These are phyloP conservation scores for Drosophila lacicola DNA, from an alignment of 2,888 invertebrate genomes.

Conservation along the genomic window DNA sequence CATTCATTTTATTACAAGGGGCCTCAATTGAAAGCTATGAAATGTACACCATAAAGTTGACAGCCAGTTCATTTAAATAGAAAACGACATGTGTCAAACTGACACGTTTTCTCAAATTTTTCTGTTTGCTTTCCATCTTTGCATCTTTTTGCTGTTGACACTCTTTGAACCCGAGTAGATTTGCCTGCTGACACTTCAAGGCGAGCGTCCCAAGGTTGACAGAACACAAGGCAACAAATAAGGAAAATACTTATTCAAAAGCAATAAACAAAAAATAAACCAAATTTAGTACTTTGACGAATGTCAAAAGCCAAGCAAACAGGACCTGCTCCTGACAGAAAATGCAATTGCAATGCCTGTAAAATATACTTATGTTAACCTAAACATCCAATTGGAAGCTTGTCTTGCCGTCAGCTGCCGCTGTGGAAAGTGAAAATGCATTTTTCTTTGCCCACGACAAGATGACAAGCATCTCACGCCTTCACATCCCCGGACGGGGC, in stretches of 20 bases:
- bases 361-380: slow-evolving; percentile 6
- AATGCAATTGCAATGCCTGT: slow-evolving; percentile 15
- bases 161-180: slow-evolving; percentile 49
- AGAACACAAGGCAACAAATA: slow-evolving; percentile 27
- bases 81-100: slow-evolving; percentile 78
- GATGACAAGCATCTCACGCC: slow-evolving; percentile 69
- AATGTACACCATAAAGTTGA: slow-evolving; percentile 56
- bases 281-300: slow-evolving; percentile 76
- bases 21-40: slow-evolving; percentile 51
- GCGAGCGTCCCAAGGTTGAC: slow-evolving; percentile 53
- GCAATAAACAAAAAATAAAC: slow-evolving; percentile 45
- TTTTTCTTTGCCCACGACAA: slow-evolving; percentile 33
- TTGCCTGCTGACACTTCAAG: slow-evolving; percentile 72
- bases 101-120: slow-evolving; percentile 73
- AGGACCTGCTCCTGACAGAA: slow-evolving; percentile 59
- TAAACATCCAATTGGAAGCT: slow-evolving; percentile 8
- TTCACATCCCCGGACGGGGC: slow-evolving; percentile 2
- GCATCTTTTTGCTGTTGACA: slow-evolving; percentile 54
- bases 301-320: slow-evolving; percentile 75
- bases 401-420: slow-evolving; percentile 7
- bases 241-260: slow-evolving; percentile 1
- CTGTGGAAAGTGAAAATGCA: slow-evolving; percentile 54
- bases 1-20: slow-evolving; percentile 49
- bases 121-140: slow-evolving; percentile 15
- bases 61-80: slow-evolving; percentile 75